Conservation (phyloP, 1,140 invertebrate genomes). For the Habropoda laboriosa region DNA sequence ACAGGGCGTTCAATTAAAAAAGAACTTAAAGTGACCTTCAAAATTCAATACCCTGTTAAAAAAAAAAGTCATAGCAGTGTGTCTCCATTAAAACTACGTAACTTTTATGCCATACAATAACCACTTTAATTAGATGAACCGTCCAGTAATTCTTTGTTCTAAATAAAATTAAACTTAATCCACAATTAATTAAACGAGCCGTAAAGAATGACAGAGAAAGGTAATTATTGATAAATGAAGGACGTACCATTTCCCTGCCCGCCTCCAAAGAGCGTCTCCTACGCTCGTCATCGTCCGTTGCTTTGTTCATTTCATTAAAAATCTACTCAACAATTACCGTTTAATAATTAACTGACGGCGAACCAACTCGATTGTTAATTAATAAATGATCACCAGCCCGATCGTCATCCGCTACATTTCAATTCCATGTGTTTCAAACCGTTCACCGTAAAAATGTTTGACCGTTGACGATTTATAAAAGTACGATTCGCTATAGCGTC, state of each 20-base stretch:
- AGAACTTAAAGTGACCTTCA: too few species aligned
- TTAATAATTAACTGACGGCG: slow-evolving; percentile 15
- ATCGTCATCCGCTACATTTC: slow-evolving; percentile 47
- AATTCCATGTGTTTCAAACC: slow-evolving; percentile 28
- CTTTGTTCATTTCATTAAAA: slow-evolving; percentile 46
- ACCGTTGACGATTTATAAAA: slow-evolving; percentile 55
- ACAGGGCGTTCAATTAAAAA: too few species aligned
- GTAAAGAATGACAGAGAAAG: neutral
- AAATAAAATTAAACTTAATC: neutral
- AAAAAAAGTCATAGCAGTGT: too few species aligned
- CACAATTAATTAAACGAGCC: neutral
- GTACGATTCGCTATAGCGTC: slow-evolving; percentile 34
- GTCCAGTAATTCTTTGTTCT: neutral
- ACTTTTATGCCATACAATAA: too few species aligned
- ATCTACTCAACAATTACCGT: neutral
- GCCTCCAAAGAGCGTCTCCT: slow-evolving; percentile 68
- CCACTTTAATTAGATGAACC: too few species aligned
- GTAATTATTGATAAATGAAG: neutral
- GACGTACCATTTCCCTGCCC: slow-evolving; percentile 70
- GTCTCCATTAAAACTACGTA: too few species aligned
- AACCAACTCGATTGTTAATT: slow-evolving; percentile 15
- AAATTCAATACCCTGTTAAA: too few species aligned
- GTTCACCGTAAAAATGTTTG: neutral
- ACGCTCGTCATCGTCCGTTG: slow-evolving; percentile 71
- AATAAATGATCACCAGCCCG: neutral